Evolutionary conservation across 2,797 vertebrate species (phyloP).

Genomic region (Bradypodion ventrale): DNA sequence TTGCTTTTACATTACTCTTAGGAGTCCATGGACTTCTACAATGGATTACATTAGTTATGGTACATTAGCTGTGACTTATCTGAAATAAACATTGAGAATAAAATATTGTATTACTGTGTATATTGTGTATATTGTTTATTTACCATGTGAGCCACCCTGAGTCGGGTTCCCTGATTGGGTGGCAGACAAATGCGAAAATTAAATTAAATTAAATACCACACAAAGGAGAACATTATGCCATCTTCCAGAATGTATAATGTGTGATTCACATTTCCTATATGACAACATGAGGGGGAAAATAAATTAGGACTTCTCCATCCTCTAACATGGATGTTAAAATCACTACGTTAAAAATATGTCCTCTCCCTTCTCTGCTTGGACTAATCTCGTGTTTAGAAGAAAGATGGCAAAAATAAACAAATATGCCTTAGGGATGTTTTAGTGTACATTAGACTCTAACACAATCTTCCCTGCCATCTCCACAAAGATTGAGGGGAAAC

Average conservation of each 20-base stretch:
- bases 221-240: background rate
- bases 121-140: too few relatives aligned
- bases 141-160: too few relatives aligned
- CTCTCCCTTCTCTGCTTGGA: background rate
- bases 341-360: constrained; percentile 19
- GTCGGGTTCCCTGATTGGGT: too few relatives aligned
- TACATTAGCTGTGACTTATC: constrained; percentile 63
- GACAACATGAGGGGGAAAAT: constrained; percentile 9
- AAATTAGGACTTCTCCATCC: background rate
- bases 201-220: background rate
- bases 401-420: constrained; percentile 22
- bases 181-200: too few relatives aligned
- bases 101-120: too few relatives aligned
- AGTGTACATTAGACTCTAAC: constrained; percentile 44
- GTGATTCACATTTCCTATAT: background rate
- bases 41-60: constrained; percentile 57
- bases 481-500: constrained; percentile 51
- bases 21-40: constrained; percentile 62
- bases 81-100: background rate
- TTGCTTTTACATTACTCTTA: constrained; percentile 71
- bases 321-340: constrained; percentile 2
- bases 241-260: background rate
- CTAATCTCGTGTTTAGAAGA: constrained; percentile 21
- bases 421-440: constrained; percentile 39
- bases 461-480: constrained; percentile 49